Evolutionary conservation across 2,888 invertebrate species (phyloP), one percentile per base, ranked within the genome.

Genomic region (Dendrolimus pini): DNA sequence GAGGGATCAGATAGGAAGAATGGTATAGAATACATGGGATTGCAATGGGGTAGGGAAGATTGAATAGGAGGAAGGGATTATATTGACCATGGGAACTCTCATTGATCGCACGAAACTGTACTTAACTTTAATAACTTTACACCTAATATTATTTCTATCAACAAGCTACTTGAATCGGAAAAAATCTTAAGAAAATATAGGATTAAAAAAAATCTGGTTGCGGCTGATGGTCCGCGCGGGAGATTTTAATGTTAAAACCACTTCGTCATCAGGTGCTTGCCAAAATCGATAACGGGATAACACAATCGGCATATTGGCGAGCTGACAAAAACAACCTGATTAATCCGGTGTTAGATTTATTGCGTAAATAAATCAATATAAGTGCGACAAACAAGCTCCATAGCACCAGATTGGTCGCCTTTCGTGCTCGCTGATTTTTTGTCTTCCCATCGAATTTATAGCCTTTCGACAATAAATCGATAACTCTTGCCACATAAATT

Each of bases 321-420:
- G 72, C 70, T 75, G 75, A 78, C 79, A 77, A 84, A 85, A 84
- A 82, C 74, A 78, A 75, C 74, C 78, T 84, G 85, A 87, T 88
- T 87, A 88, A 89, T 85, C 83, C 82, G 65, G 77, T 76, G 77
- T 77, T 75, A 78, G 83, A 88, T 88, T 87, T 88, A 89, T 87
- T 75, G 76, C 67, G 70, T 67, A 75, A 77, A 87, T 89, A 88
- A 89, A 89, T 89, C 88, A 88, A 82, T 82, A 75, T 62, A 72
- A 70, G 71, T 64, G 72, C 72, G 80, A 80, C 78, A 85, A 83
- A 83, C 80, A 84, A 75, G 71, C 72, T 69, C 62, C 9, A 62
- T 62, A 64, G 63, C 66, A 58, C 59, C 57, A 57, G 61, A 58
- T 61, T 60, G 64, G 64, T 61, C 57, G 56, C 56, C 41, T 56